Evolutionary conservation across 2,113 vertebrate genomes (phyloP).

Genomic region (Pagrus major): DNA sequence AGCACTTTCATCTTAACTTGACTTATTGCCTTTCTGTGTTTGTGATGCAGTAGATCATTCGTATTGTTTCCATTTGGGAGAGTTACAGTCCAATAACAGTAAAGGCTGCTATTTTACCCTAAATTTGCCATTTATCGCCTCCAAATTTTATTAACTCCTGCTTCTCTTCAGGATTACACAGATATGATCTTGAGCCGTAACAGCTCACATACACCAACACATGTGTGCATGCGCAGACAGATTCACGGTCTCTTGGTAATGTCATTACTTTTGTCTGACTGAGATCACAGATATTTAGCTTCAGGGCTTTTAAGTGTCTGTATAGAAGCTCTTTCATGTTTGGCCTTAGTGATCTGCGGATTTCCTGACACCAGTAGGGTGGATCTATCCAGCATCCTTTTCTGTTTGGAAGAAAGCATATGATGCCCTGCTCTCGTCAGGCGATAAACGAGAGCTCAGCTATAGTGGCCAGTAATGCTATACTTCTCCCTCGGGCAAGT

Average conservation of each 20-base stretch:
- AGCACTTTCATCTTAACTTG: slow-evolving; percentile 17
- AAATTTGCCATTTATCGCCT: slow-evolving; percentile 37
- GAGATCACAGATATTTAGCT: slow-evolving; percentile 49
- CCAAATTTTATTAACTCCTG: slow-evolving; percentile 30
- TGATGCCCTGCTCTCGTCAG: slow-evolving; percentile 33
- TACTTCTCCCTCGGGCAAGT: slow-evolving; percentile 17
- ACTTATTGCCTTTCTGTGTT: slow-evolving; percentile 37
- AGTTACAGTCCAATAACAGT: slow-evolving; percentile 44
- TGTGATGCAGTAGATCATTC: slow-evolving; percentile 50
- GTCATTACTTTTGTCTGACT: slow-evolving; percentile 41
- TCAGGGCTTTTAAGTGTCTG: slow-evolving; percentile 42
- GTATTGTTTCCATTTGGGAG: slow-evolving; percentile 31
- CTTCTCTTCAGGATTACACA: slow-evolving; percentile 17
- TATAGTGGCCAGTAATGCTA: slow-evolving; percentile 21
- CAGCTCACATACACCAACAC: slow-evolving; percentile 1
- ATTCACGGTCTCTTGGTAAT: slow-evolving; percentile 42
- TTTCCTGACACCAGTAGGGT: slow-evolving; percentile 49
- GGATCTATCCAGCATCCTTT: slow-evolving; percentile 45
- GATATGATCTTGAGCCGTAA: slow-evolving; percentile 3
- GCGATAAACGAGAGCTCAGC: slow-evolving; percentile 18
- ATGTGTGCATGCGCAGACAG: slow-evolving; percentile 7
- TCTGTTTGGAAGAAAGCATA: slow-evolving; percentile 26
- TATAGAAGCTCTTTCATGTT: slow-evolving; percentile 56
- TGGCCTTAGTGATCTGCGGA: slow-evolving; percentile 43
- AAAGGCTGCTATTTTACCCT: slow-evolving; percentile 25